Evolutionary conservation across 2,113 vertebrate species (phyloP).

Genomic region (Tonatia bakeri): DNA sequence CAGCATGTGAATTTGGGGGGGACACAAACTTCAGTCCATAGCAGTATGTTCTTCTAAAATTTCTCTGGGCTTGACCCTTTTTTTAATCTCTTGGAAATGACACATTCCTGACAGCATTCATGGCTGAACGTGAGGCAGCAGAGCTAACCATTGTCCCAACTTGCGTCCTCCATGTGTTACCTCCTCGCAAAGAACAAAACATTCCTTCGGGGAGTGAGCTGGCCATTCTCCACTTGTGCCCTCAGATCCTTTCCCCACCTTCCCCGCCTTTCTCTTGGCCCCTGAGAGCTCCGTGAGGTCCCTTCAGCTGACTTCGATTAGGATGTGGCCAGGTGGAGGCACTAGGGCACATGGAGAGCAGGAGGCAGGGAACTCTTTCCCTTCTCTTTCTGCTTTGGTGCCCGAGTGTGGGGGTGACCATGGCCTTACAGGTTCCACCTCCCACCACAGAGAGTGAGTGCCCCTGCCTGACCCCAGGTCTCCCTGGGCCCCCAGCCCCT

Average conservation of each 20-base stretch:
- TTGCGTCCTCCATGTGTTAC: background rate
- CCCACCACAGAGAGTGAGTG: background rate
- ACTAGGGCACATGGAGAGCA: background rate
- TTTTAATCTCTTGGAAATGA: background rate
- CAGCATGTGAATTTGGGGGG: background rate
- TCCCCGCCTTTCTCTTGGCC: background rate
- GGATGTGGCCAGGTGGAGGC: background rate
- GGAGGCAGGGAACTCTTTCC: background rate
- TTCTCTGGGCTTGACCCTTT: background rate
- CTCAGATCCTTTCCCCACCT: background rate
- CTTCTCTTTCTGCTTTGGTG: background rate
- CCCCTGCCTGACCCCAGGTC: background rate
- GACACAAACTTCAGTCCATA: no score
- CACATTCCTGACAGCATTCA: background rate
- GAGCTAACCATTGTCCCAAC: background rate
- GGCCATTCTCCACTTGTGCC: no score
- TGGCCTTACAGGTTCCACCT: background rate
- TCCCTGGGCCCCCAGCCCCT: fast-evolving
- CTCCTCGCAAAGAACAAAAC: background rate
- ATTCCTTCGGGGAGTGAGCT: background rate
- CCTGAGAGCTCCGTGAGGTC: fast-evolving
- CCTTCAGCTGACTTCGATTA: background rate
- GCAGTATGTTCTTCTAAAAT: background rate
- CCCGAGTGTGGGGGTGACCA: background rate
- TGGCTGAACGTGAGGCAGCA: background rate